Evolutionary conservation across 2,797 vertebrate species (phyloP).

Genomic region (Oreochromis grahami): DNA sequence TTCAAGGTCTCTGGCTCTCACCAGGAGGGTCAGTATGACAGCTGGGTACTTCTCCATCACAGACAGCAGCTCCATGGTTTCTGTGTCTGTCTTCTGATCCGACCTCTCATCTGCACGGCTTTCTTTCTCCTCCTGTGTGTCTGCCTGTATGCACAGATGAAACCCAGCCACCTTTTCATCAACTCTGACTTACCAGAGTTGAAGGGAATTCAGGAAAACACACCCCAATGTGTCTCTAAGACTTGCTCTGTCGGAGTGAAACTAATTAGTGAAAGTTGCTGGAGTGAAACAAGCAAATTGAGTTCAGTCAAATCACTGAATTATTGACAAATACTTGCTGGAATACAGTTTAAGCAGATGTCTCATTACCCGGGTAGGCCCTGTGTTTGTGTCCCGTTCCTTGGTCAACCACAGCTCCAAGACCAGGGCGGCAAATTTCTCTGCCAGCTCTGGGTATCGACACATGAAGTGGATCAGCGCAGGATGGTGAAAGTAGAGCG

Average conservation of each 20-base stretch:
- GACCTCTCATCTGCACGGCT: background rate
- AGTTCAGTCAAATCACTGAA: background rate
- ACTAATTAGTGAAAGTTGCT: background rate
- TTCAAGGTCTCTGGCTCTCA: slow-evolving; percentile 60
- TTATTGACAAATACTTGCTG: background rate
- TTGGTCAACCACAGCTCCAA: slow-evolving; percentile 84
- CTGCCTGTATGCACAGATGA: background rate
- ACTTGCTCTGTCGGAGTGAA: background rate
- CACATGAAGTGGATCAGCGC: slow-evolving; percentile 86
- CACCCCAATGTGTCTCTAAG: background rate
- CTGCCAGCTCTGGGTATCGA: slow-evolving; percentile 79
- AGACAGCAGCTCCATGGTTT: slow-evolving; percentile 68
- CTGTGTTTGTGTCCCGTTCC: background rate
- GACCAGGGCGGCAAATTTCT: slow-evolving; percentile 76
- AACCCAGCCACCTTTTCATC: background rate
- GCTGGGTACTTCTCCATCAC: slow-evolving; percentile 80
- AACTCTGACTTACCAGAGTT: background rate
- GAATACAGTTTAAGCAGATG: background rate
- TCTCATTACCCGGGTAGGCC: background rate
- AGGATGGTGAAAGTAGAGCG: slow-evolving; percentile 83
- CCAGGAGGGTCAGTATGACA: slow-evolving; percentile 83
- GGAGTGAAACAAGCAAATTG: background rate
- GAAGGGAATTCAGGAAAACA: background rate
- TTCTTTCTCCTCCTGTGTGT: background rate
- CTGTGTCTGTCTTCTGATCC: slow-evolving; percentile 21